A percentile compares a stretch with the other conserved stretches of the same genome.
Conservation (phyloP, 2,113 vertebrate species). For the Leuciscus idus region DNA sequence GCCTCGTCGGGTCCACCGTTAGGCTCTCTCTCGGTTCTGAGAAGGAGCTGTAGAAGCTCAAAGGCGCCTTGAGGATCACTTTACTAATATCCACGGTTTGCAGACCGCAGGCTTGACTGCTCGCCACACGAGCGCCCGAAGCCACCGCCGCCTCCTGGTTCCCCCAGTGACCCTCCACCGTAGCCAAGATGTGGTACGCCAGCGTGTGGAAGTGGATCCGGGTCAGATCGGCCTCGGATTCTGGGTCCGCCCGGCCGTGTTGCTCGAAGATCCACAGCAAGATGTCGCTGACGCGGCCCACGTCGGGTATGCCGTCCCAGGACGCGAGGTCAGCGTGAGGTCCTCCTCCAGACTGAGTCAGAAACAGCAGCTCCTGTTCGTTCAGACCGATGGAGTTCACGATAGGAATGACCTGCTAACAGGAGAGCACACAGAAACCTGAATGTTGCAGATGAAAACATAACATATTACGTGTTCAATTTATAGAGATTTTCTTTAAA, state of each 20-base stretch:
- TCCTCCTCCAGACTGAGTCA: conserved; percentile 85
- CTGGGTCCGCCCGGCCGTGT: conserved; percentile 73
- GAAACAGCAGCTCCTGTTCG: conserved; percentile 96
- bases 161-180: conserved; percentile 89
- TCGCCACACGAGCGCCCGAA: conserved; percentile 87
- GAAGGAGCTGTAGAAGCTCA: conserved; percentile 84
- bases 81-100: conserved; percentile 77
- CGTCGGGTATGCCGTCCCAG: conserved; percentile 87
- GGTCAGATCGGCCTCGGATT: conserved; percentile 82
- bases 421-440: conserved; percentile 66
- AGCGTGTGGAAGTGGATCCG: conserved; percentile 97
- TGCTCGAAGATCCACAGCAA: conserved; percentile 91
- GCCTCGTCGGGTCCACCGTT: conserved; percentile 78
- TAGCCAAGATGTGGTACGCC: conserved; percentile 91
- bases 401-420: conserved; percentile 97
- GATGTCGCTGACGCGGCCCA: conserved; percentile 91
- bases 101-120: conserved; percentile 88
- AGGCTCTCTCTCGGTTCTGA: conserved; percentile 72
- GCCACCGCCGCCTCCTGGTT: conserved; percentile 90
- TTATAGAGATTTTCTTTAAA: neutral
- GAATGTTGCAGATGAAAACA: conserved; percentile 47
- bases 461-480: too few relatives aligned
- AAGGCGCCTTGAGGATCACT: conserved; percentile 84
- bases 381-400: conserved; percentile 95
- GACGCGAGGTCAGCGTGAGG: conserved; percentile 82